Base-by-base conservation (phyloP, 37 sponge, comb jelly and placozoan genomes). In the Diacarnus erythraeanus region DNA sequence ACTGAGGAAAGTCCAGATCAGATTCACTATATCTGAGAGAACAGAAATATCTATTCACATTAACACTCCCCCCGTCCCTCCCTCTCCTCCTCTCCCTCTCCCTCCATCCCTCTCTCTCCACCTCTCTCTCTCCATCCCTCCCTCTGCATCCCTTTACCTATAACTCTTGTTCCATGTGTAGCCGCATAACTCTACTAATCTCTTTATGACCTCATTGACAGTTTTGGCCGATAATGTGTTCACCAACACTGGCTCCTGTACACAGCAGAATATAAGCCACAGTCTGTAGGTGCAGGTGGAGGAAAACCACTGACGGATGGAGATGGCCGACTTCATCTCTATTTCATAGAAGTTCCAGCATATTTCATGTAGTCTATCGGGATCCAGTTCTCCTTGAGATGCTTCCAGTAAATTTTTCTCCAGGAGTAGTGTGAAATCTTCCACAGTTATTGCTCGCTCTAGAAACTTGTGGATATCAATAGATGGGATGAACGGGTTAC, bases 241-340 rank as follows among this genome's bases (percentile, higher is more conserved):
- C 35, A 6, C 29, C 27, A 41, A 23, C 2, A 38, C 26, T 1
- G 40, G 57, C 22, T 72, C 73, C 23, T 83, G 75, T 2, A 78
- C 60, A 27, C 66, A 65, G 57, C 77, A 76, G 60, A 83, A 88
- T 0, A 79, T 77, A 27, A 78, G 68, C 83, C 83, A 88, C 38
- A 88, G 69, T 36, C 84, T 54, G 43, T 58, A 88, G 38, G 75
- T 82, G 57, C 79, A 72, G 23, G 38, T 58, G 0, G 10, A 0
- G 1, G 83, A 66, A 38, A 88, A 58, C 83, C 87, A 80, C 35
- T 76, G 67, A 0, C 81, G 87, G 63, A 57, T 66, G 35, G 87
- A 51, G 8, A 88, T 51, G 8, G 64, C 84, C 0, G 47, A 21
- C 60, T 72, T 71, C 43, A 37, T 78, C 47, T 78, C 79, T 12